A percentile compares a stretch with the other conserved stretches of the same genome.
These are phyloP conservation scores for Salarias fasciatus DNA, from an alignment of 2,797 vertebrate genomes.

Conservation along the genomic window DNA sequence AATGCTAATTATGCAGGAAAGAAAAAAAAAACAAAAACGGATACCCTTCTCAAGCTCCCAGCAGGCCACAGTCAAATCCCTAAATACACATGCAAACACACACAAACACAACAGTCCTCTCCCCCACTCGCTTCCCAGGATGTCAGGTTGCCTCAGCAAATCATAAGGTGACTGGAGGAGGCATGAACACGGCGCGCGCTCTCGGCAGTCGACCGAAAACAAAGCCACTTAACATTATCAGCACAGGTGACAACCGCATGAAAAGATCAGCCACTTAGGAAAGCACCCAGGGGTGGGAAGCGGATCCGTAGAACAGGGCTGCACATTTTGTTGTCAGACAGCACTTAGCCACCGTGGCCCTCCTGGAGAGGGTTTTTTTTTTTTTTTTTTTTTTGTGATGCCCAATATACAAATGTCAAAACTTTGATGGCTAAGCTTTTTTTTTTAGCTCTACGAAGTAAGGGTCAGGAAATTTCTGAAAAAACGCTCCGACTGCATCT, in stretches of 20 bases:
- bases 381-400: not conserved
- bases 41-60: constrained; percentile 40
- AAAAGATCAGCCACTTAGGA: constrained; percentile 29
- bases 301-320: not conserved
- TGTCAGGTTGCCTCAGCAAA: constrained; percentile 30
- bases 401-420: not conserved
- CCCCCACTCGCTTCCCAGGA: not conserved
- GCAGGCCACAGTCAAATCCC: constrained; percentile 14
- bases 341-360: not conserved
- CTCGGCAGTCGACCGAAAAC: constrained; percentile 30
- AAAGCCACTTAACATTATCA: constrained; percentile 46
- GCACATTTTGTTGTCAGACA: constrained; percentile 1
- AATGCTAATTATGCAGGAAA: constrained; percentile 55
- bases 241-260: constrained; percentile 33
- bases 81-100: constrained; percentile 4
- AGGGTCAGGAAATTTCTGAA: no score
- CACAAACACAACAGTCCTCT: not conserved
- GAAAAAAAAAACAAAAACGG: constrained; percentile 13
- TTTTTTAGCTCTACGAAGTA: no score
- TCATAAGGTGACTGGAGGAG: constrained; percentile 26
- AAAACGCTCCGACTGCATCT: no score
- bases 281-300: constrained; percentile 3
- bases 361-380: no score
- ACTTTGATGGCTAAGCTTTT: not conserved
- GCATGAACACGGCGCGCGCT: constrained; percentile 7